phyloP scores from a whole-genome alignment of 2,797 vertebrate species.

The Sternotherus odoratus region DNA sequence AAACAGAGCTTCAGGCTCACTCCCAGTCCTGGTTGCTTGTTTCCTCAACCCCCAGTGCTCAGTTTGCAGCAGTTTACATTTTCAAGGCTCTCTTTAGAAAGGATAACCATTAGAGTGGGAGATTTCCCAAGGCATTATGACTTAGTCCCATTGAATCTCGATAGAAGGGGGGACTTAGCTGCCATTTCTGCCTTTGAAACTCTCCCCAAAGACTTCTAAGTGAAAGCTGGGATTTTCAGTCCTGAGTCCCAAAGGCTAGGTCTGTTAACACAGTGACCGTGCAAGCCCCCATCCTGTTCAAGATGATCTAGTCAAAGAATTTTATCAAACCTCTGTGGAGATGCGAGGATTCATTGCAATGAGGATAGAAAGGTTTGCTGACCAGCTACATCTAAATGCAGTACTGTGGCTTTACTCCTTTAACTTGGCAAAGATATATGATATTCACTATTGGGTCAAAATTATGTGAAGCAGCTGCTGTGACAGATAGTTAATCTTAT shows the following conservation, averaged over 20 bases:
- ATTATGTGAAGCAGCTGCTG: slow-evolving; percentile 72
- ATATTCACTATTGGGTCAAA: slow-evolving; percentile 63
- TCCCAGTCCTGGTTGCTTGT: neutral
- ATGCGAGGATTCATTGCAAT: neutral
- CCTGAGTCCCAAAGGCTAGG: neutral
- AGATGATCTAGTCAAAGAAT: neutral
- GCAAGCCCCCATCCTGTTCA: neutral
- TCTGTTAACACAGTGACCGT: neutral
- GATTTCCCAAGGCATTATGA: neutral
- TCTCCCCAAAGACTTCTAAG: neutral
- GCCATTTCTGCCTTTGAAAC: neutral
- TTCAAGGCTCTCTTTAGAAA: neutral
- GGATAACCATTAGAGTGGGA: neutral
- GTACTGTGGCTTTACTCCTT: slow-evolving; percentile 37
- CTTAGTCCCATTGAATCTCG: neutral
- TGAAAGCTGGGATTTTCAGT: neutral
- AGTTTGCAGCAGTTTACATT: neutral
- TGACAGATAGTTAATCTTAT: slow-evolving; percentile 75
- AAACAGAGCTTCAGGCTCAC: neutral
- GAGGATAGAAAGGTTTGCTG: neutral
- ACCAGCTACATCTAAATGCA: slow-evolving; percentile 5
- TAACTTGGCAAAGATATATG: slow-evolving; percentile 45
- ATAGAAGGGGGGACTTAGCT: neutral
- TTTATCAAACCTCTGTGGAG: neutral
- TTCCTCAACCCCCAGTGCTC: neutral